A percentile compares a stretch with the other conserved stretches of the same genome.
Conservation (phyloP, 1,140 invertebrate species). For the Portunus trituberculatus region DNA sequence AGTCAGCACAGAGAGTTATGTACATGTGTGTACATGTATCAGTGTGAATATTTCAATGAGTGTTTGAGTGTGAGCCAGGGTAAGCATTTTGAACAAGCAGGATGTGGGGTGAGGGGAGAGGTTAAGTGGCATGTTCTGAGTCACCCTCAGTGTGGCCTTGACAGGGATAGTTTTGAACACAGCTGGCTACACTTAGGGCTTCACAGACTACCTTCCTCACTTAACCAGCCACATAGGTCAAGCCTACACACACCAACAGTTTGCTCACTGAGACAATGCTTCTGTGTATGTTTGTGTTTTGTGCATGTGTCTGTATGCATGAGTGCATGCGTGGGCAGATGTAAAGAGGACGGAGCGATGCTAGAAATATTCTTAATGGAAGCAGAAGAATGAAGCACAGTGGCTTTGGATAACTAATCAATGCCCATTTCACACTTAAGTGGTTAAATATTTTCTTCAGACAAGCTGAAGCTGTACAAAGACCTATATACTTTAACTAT, state of each 20-base stretch:
- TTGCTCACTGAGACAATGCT: not conserved
- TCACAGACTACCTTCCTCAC: not conserved
- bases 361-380: conserved; percentile 58
- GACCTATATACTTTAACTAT: conserved; percentile 39
- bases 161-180: not conserved
- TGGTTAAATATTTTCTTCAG: conserved; percentile 62
- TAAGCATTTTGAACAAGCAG: not conserved
- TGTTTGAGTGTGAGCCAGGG: not conserved
- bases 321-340: not conserved
- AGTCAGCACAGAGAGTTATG: not conserved
- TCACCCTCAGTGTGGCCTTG: not conserved
- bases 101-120: not conserved
- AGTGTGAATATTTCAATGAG: not conserved
- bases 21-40: not conserved
- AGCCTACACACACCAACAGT: not conserved
- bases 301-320: not conserved
- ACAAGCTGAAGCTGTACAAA: conserved; percentile 69
- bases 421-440: conserved; percentile 70
- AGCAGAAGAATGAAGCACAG: conserved; percentile 64
- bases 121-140: not conserved
- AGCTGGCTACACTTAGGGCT: not conserved
- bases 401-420: conserved; percentile 68
- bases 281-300: not conserved
- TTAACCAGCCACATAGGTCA: not conserved
- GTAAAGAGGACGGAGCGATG: not conserved